phyloP scores from a whole-genome alignment of 2,797 vertebrate species.

The Acrossocheilus fasciatus region DNA sequence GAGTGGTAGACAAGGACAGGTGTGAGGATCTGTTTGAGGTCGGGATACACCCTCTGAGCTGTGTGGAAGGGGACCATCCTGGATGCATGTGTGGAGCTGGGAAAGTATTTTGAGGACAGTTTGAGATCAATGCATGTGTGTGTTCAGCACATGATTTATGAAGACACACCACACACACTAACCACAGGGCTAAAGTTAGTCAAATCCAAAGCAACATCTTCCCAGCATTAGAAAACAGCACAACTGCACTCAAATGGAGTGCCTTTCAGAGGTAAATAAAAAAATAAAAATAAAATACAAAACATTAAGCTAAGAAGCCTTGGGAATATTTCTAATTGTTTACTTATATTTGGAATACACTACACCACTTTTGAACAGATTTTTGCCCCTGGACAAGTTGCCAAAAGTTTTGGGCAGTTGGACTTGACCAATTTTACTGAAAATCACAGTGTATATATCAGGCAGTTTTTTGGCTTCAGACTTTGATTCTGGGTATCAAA shows the following conservation, averaged over 20 bases:
- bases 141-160: constrained; percentile 45
- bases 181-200: constrained; percentile 25
- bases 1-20: constrained; percentile 32
- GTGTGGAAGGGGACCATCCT: background rate
- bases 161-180: background rate
- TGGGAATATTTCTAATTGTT: background rate
- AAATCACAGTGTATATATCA: background rate
- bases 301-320: background rate
- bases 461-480: background rate
- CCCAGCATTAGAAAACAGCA: background rate
- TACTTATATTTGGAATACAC: background rate
- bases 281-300: no score
- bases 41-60: constrained; percentile 9
- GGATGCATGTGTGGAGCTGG: constrained; percentile 5
- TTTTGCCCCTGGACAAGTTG: background rate
- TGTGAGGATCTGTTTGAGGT: constrained; percentile 21
- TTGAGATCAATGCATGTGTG: constrained; percentile 36
- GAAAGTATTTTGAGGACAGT: constrained; percentile 30
- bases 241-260: constrained; percentile 12
- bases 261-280: background rate
- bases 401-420: background rate
- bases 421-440: background rate
- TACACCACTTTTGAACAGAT: background rate
- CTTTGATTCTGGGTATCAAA: no score
- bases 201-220: constrained; percentile 24